Percentiles rank a stretch among this genome's conserved stretches.
phyloP scores from a whole-genome alignment of 2,797 vertebrate species.

The Helostoma temminkii region DNA sequence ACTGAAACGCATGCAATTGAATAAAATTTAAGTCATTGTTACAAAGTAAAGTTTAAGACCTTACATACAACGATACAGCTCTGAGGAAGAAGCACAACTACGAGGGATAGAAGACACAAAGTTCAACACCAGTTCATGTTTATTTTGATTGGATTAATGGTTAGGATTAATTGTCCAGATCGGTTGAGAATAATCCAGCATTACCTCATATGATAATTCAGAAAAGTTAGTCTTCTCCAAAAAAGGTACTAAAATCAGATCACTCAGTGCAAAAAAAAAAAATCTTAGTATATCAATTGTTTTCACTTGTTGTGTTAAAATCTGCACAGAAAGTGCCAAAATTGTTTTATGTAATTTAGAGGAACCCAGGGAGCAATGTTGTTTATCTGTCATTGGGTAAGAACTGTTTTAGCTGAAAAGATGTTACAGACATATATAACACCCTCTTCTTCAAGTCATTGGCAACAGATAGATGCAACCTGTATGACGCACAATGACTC shows the following conservation, averaged over 20 bases:
- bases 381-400: no score
- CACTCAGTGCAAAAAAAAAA: no score
- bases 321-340: not conserved
- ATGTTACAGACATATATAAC: slow-evolving; percentile 26
- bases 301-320: slow-evolving; percentile 10
- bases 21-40: no score
- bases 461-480: slow-evolving; percentile 37
- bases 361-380: no score
- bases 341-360: no score
- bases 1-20: no score
- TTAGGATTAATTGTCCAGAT: not conserved
- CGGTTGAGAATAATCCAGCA: not conserved
- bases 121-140: not conserved
- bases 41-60: no score
- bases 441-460: slow-evolving; percentile 33
- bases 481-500: slow-evolving; percentile 46
- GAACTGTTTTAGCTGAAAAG: slow-evolving; percentile 15
- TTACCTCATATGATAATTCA: slow-evolving; percentile 5
- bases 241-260: no score
- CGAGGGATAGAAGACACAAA: no score
- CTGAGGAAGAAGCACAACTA: no score
- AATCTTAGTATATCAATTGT: slow-evolving; percentile 6
- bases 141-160: slow-evolving; percentile 2
- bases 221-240: no score
- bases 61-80: no score